Evolutionary conservation across 1,140 invertebrate genomes (phyloP), one percentile per base, ranked within the genome.

Genomic region (Patella vulgata): DNA sequence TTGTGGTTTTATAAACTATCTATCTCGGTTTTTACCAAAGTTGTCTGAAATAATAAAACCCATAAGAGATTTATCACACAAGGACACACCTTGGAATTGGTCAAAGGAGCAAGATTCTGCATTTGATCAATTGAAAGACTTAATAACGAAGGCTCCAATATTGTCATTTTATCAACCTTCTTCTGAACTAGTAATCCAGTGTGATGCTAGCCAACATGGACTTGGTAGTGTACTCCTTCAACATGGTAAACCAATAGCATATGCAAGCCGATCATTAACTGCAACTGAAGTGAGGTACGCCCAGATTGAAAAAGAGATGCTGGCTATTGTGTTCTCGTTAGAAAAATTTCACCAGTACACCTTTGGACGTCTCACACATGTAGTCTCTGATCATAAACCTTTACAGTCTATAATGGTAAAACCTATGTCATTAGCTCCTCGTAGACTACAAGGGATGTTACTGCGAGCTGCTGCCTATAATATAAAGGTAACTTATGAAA

Each of bases 251-350:
- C 82, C 80, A 2, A 59, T 85, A 3, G 68, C 70, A 23, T 85
- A 73, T 77, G 77, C 81, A 1, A 80, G 71, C 19, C 53, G 75
- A 59, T 63, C 66, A 17, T 63, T 85, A n/a, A 81, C 73, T 12
- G 68, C 71, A 11, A 57, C 76, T 23, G 76, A 86, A 69, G 46
- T 59, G 30, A 70, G 79, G 31, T 86, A 80, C 59, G 69, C 80
- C 14, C 79, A 84, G 66, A 87, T 85, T 14, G 85, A 87, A 67
- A 86, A 85, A 53, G 82, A 86, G 68, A 47, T 79, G 12, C 59
- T 83, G 42, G 77, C 75, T 40, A 74, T 85, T 5, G 54, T 74
- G 11, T 79, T 75, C 72, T 77, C 74, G 8, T 55, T 59, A 36
- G 61, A 83, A 31, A 77, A 78, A 53, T 86, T 85, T 74, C 72